These are phyloP conservation scores for Polyommatus icarus DNA, from an alignment of 2,888 invertebrate species.

Conservation along the genomic window DNA sequence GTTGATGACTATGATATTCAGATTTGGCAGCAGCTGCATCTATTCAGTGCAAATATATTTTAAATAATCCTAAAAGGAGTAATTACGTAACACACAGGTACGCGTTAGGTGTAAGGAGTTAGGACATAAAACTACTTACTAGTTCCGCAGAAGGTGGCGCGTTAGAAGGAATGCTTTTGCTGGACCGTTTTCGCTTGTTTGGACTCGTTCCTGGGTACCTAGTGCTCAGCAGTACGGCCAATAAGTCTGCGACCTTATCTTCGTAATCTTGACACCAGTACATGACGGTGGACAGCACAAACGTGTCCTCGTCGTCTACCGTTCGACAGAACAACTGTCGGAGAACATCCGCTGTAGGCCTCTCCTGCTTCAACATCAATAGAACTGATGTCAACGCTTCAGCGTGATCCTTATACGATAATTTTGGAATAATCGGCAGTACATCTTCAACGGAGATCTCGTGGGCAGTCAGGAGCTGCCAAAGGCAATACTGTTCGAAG, in stretches of 20 bases:
- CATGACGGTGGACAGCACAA: slow-evolving; percentile 94
- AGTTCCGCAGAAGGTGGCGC: slow-evolving; percentile 90
- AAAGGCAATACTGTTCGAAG: slow-evolving; percentile 97
- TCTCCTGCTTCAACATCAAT: slow-evolving; percentile 94
- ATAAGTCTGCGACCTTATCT: slow-evolving; percentile 91
- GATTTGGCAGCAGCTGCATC: too few species aligned
- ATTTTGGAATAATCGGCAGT: slow-evolving; percentile 86
- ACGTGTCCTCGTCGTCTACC: slow-evolving; percentile 88
- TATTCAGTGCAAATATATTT: too few species aligned
- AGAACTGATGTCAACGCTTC: slow-evolving; percentile 96
- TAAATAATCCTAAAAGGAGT: too few species aligned
- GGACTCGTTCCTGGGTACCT: slow-evolving; percentile 93
- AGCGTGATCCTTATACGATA: slow-evolving; percentile 91
- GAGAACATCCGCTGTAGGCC: slow-evolving; percentile 92
- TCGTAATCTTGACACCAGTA: slow-evolving; percentile 97
- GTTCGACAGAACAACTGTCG: slow-evolving; percentile 90
- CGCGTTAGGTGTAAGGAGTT: too few species aligned
- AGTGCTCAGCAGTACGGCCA: slow-evolving; percentile 88
- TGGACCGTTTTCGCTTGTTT: slow-evolving; percentile 93
- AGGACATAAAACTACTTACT: slow-evolving; percentile 56
- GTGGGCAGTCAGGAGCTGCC: slow-evolving; percentile 97
- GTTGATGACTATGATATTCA: too few species aligned
- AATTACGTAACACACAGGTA: too few species aligned
- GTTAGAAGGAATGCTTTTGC: slow-evolving; percentile 84
- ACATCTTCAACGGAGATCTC: slow-evolving; percentile 96